phyloP scores from a whole-genome alignment of 2,888 invertebrate genomes.

The Odontocerum albicorne region DNA sequence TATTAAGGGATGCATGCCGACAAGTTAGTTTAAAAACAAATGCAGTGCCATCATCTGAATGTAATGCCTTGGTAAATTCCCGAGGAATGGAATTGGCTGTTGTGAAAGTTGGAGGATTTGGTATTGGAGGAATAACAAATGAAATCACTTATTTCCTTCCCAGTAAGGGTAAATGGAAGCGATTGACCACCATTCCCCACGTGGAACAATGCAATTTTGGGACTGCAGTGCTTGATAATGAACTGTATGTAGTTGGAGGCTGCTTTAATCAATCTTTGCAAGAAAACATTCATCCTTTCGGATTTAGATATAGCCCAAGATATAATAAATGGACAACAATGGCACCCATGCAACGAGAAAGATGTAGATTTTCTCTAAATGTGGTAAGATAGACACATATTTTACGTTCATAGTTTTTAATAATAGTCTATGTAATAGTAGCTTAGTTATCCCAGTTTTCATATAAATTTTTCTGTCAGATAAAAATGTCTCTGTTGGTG shows the following conservation, averaged over 20 bases:
- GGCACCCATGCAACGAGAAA: conserved; percentile 65
- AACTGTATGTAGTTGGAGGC: conserved; percentile 70
- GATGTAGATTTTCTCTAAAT: conserved; percentile 67
- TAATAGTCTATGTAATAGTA: no score
- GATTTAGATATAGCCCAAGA: conserved; percentile 65
- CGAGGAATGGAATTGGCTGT: conserved; percentile 70
- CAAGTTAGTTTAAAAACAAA: conserved; percentile 37
- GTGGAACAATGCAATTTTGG: conserved; percentile 76
- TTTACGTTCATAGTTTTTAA: not conserved
- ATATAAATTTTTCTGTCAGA: no score
- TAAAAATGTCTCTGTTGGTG: no score
- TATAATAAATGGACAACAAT: conserved; percentile 68
- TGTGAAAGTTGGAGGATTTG: conserved; percentile 71
- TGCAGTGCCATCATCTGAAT: conserved; percentile 22
- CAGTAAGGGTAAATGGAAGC: conserved; percentile 61
- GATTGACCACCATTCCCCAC: conserved; percentile 69
- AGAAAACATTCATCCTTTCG: conserved; percentile 73
- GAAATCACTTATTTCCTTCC: conserved; percentile 67
- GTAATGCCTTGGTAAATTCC: conserved; percentile 56
- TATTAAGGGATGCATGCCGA: conserved; percentile 45
- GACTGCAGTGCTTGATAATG: conserved; percentile 66
- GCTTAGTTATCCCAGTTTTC: no score
- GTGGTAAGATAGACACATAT: conserved; percentile 45
- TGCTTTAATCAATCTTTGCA: conserved; percentile 69
- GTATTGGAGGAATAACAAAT: conserved; percentile 66